These are phyloP conservation scores for Leptinotarsa peninsularis DNA, from an alignment of 2,888 invertebrate genomes.

Conservation along the genomic window DNA sequence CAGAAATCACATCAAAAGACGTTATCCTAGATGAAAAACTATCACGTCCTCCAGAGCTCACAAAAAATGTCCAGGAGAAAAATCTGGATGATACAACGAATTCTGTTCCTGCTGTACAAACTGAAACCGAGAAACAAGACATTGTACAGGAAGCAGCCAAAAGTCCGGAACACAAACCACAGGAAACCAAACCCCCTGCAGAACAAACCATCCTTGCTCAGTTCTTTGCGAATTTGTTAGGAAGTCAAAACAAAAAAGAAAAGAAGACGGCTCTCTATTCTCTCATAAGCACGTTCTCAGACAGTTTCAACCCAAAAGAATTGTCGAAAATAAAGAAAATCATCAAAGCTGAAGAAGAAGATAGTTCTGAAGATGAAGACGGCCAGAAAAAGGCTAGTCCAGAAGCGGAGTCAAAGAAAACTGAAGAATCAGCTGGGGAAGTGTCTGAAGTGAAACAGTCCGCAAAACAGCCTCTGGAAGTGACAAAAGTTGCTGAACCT, in stretches of 20 bases:
- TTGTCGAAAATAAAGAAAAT: conserved; percentile 72
- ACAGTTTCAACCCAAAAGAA: conserved; percentile 57
- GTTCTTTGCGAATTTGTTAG: conserved; percentile 56
- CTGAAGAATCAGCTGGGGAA: conserved; percentile 21
- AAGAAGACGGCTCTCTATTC: conserved; percentile 55
- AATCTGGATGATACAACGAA: background rate
- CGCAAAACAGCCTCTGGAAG: background rate
- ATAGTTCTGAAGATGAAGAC: conserved; percentile 65
- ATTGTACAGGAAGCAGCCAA: background rate
- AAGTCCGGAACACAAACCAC: conserved; percentile 22
- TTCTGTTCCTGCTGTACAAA: background rate
- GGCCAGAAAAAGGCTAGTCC: conserved; percentile 22
- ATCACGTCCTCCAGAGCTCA: background rate
- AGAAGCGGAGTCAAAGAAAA: conserved; percentile 21
- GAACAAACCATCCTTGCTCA: conserved; percentile 56
- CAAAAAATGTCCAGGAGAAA: background rate
- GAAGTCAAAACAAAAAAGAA: conserved; percentile 54
- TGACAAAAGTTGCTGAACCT: background rate
- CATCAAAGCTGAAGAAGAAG: conserved; percentile 70
- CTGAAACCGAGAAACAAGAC: background rate
- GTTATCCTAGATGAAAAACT: background rate
- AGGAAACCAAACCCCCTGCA: conserved; percentile 41
- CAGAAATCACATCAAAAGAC: background rate
- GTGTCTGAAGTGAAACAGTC: background rate
- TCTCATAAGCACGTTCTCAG: conserved; percentile 56